A percentile compares a stretch with the other conserved stretches of the same genome.
Conservation (phyloP, 2,888 invertebrate genomes). For the Pyrgus malvae region DNA sequence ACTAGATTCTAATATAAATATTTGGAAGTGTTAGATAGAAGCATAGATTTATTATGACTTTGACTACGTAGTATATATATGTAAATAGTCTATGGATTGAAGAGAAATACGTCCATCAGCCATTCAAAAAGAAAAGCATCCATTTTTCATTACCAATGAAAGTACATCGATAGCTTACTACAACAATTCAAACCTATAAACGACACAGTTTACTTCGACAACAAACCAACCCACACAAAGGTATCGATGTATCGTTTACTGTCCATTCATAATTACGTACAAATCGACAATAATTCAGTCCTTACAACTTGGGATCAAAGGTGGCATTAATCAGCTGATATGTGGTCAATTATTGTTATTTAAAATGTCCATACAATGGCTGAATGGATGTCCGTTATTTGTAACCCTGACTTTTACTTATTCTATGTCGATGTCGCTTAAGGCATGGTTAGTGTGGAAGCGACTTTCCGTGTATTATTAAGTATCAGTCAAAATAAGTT, state of each 20-base stretch:
- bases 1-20: no score
- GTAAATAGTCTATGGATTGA: no score
- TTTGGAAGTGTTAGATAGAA: no score
- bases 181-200: neutral
- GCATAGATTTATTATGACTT: no score
- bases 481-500: no score
- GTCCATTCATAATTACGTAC: constrained; percentile 39
- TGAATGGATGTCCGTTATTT: constrained; percentile 77
- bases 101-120: no score
- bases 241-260: neutral
- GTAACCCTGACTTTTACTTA: constrained; percentile 67
- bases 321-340: constrained; percentile 62
- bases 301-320: constrained; percentile 47
- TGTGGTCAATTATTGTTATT: constrained; percentile 74
- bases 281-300: constrained; percentile 33
- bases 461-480: constrained; percentile 22
- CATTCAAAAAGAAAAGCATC: no score
- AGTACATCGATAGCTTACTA: neutral
- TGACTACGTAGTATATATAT: no score
- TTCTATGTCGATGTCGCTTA: constrained; percentile 55
- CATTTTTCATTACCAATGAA: no score
- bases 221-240: neutral
- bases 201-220: neutral
- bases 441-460: constrained; percentile 43
- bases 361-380: constrained; percentile 71